Evolutionary conservation across 53 echinoderm and acorn worm species (phyloP).

Genomic region (Henricia sp.): DNA sequence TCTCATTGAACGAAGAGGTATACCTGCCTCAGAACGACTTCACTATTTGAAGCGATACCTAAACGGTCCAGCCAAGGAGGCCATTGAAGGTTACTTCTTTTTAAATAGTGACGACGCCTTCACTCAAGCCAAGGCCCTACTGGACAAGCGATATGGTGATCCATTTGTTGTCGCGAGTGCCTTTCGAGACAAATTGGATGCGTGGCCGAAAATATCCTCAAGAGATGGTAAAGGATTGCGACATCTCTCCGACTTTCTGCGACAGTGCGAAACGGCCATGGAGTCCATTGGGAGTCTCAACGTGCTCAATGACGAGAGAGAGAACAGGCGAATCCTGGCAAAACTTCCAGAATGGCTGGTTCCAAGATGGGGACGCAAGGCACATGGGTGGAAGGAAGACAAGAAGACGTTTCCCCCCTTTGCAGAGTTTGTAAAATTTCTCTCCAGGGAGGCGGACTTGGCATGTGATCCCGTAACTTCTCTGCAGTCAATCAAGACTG

Average conservation of each 20-base stretch:
- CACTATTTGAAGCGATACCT: constrained; percentile 66
- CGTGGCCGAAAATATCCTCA: constrained; percentile 25
- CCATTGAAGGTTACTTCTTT: constrained; percentile 62
- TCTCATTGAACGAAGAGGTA: constrained; percentile 33
- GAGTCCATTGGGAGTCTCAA: neutral
- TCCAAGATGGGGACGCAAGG: neutral
- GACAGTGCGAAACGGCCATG: constrained; percentile 23
- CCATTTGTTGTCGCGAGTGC: constrained; percentile 33
- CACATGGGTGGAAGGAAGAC: neutral
- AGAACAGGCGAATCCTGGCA: neutral
- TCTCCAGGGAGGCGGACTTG: neutral
- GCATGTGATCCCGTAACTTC: constrained; percentile 4
- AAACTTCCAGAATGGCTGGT: neutral
- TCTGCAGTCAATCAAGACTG: neutral
- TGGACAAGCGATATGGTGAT: constrained; percentile 35
- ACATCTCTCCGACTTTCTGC: constrained; percentile 19
- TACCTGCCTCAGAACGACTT: constrained; percentile 32
- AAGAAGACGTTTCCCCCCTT: neutral
- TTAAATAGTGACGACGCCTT: neutral
- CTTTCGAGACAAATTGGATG: constrained; percentile 23
- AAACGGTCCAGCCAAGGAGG: constrained; percentile 50
- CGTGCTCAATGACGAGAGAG: constrained; percentile 11
- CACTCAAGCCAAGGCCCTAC: constrained; percentile 12
- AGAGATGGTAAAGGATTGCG: constrained; percentile 27
- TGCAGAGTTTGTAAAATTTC: neutral